Evolutionary conservation across 37 sponge, comb jelly and placozoan genomes (phyloP).

Genomic region (Agelas oroides): DNA sequence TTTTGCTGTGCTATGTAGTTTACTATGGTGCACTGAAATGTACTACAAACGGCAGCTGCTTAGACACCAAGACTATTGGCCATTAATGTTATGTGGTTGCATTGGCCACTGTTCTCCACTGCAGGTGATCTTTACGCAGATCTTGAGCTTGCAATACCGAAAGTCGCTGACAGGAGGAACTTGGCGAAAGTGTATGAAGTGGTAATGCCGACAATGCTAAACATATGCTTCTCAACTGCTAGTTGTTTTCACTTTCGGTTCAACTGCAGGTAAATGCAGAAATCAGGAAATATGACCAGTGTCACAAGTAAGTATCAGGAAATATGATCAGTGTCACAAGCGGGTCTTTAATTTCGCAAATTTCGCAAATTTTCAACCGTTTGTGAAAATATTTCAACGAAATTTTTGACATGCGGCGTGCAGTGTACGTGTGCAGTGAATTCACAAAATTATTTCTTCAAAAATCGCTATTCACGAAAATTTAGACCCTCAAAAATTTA

Average conservation of each 20-base stretch:
- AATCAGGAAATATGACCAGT: conserved; percentile 63
- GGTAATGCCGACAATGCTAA: conserved; percentile 17
- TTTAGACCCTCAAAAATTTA: no score
- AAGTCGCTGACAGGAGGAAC: conserved; percentile 71
- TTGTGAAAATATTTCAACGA: no score
- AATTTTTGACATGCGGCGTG: no score
- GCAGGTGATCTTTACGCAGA: conserved; percentile 75
- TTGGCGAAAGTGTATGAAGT: conserved; percentile 80
- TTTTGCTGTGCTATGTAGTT: no score
- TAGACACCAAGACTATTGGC: neutral
- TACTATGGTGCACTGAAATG: no score
- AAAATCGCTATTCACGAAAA: neutral
- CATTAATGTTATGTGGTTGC: neutral
- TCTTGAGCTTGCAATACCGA: conserved; percentile 69
- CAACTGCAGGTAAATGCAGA: conserved; percentile 44
- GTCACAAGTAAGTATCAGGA: conserved; percentile 63
- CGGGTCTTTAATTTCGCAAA: no score
- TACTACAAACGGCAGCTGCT: no score
- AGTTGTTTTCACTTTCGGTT: neutral
- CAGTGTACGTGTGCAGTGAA: no score
- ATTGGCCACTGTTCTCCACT: neutral
- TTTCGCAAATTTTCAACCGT: no score
- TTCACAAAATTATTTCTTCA: no score
- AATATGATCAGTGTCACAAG: no score
- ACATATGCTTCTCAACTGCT: no score